phyloP scores from a whole-genome alignment of 2,113 vertebrate species.

The Gorsachius goisagi region DNA sequence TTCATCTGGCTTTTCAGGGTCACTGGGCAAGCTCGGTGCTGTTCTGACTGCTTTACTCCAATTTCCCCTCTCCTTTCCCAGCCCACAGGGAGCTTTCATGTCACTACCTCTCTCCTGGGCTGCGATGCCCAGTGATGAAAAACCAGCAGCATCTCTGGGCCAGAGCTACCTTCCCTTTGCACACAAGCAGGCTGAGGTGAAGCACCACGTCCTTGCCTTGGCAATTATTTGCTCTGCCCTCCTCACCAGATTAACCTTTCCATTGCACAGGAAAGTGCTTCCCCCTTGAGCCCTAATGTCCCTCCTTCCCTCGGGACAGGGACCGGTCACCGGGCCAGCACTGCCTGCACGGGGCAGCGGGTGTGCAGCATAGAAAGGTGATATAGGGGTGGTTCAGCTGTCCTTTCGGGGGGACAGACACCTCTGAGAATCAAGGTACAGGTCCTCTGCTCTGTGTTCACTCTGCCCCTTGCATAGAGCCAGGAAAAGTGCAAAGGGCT shows the following conservation, averaged over 20 bases:
- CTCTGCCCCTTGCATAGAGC: background rate
- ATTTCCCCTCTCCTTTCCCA: background rate
- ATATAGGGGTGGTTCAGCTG: background rate
- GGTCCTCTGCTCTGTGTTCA: background rate
- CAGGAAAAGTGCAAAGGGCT: background rate
- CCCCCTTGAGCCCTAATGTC: background rate
- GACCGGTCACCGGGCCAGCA: background rate
- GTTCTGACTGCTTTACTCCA: background rate
- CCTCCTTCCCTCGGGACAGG: background rate
- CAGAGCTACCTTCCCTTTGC: background rate
- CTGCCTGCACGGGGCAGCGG: background rate
- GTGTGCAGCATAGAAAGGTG: background rate
- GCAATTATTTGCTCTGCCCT: background rate
- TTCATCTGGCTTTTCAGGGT: background rate
- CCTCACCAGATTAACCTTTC: background rate
- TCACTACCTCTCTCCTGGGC: background rate
- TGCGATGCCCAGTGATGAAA: background rate
- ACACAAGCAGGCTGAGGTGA: background rate
- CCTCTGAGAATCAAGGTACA: background rate
- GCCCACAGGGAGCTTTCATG: background rate
- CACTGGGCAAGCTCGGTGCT: background rate
- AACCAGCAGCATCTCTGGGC: background rate
- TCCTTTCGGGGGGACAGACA: background rate
- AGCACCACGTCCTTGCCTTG: background rate
- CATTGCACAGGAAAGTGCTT: background rate